Evolutionary conservation across 2,888 invertebrate genomes (phyloP).

Genomic region (Tinea trinotella): DNA sequence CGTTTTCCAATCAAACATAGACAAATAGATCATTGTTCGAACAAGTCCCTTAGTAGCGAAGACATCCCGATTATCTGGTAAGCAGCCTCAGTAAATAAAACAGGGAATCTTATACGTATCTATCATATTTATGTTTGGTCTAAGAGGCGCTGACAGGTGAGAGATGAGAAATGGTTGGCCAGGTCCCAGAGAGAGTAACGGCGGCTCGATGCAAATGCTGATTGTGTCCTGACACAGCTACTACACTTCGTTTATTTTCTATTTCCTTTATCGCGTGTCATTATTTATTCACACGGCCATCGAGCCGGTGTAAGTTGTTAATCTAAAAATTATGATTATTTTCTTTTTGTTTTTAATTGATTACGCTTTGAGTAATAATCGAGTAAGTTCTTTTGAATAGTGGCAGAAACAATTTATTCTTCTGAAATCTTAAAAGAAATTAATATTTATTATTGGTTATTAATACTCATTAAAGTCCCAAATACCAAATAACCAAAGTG

Average conservation of each 20-base stretch:
- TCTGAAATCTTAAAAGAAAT: too few species aligned
- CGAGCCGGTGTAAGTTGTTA: slow-evolving; percentile 2
- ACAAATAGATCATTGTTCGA: slow-evolving; percentile 5
- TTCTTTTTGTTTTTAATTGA: background rate
- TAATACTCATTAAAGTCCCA: too few species aligned
- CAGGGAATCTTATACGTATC: slow-evolving; percentile 13
- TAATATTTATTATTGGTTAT: too few species aligned
- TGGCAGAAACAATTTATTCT: too few species aligned
- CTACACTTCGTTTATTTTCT: slow-evolving; percentile 18
- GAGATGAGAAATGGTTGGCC: slow-evolving; percentile 15
- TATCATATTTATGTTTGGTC: slow-evolving; percentile 13
- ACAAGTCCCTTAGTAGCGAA: background rate
- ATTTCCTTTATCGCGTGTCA: slow-evolving; percentile 16
- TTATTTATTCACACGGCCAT: slow-evolving; percentile 9
- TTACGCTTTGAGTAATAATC: too few species aligned
- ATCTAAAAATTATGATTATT: background rate
- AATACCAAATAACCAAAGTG: too few species aligned
- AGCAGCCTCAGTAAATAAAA: slow-evolving; percentile 14
- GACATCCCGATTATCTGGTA: slow-evolving; percentile 7
- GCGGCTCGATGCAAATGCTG: slow-evolving; percentile 17
- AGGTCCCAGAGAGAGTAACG: slow-evolving; percentile 14
- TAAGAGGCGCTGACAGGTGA: slow-evolving; percentile 17
- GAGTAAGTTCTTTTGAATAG: too few species aligned
- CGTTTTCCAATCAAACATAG: background rate
- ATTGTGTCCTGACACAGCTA: slow-evolving; percentile 15